Base-by-base conservation (phyloP, 1,140 invertebrate genomes). In the Drosophila aff. region DNA sequence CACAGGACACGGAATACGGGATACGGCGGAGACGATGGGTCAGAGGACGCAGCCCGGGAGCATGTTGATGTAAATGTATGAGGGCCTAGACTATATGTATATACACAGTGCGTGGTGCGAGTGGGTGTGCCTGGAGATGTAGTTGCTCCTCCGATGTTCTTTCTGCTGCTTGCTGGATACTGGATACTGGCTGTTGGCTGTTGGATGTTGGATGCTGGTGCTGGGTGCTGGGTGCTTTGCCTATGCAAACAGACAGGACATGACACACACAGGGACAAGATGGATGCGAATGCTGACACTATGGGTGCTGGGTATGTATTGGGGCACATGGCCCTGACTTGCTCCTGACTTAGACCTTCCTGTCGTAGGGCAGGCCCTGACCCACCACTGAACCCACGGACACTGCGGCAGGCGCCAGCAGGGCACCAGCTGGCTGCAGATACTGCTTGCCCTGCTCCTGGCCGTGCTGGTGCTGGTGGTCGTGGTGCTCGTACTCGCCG, bases 311-410 rank as follows among this genome's bases (percentile, higher is more conserved):
- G 40, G 33, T 5, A 46, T 55, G 38, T 21, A 31, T 23, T 58
- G 38, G 38, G 50, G 47, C 9, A 40, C 11, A 57, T 55, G 60
- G 46, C n/a, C 53, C 36, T 26, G 53, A 57, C 53, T 57, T 26
- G 47, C 11, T 67, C 38, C 55, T 31, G 40, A 47, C 49, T 83
- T 90, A 89, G 63, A 89, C 60, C 63, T 90, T 89, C 43, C 81
- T 74, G 73, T 90, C 84, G 50, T 89, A 89, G 57, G 81, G 84
- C 62, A 83, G 41, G 38, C 50, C 81, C 82, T n/a, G 79, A 58
- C 33, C 66, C 60, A 41, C 57, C 31, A 33, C 49, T 33, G 50
- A 53, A 2, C 50, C 50, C 61, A 68, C 61, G 4, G 66, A 40
- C 47, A 66, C 28, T 16, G 50, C 59, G 23, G 38, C 67, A 0